Evolutionary conservation across 2,113 vertebrate genomes (phyloP), one percentile per base, ranked within the genome.

Genomic region (Pristiophorus japonicus): DNA sequence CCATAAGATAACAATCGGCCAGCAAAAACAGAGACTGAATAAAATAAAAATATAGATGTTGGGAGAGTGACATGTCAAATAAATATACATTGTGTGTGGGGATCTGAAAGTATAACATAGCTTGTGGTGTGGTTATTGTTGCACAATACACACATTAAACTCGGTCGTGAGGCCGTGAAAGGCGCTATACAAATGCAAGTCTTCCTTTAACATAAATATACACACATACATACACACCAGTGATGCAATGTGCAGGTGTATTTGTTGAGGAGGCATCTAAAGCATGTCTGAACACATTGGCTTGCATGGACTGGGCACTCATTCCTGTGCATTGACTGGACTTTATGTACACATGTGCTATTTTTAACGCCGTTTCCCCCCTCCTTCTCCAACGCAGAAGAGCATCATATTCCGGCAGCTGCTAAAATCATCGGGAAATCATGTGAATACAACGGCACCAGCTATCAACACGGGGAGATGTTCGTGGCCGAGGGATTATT

Each of bases 401-500:
- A 97, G 51, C 97, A 98, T 7, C 97, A 97, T 70, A 96, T 97
- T 91, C 96, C 97, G 38, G 92, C 95, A 34, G 97, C 96, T 96
- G 97, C 96, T 96, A 97, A 97, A 95, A 96, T 97, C 95, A 97
- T 96, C 0, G 97, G 98, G 96, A 98, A 98, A 96, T 97, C 98
- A 0, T 98, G 98, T 67, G 97, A 98, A 93, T 98, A 98, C 96
- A 98, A 97, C 0, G 97, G 98, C 87, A 97, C 97, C 55, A 98
- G 97, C 95, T 98, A 98, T 96, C 97, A 98, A 67, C 98, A 98
- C 0, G 98, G 97, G 0, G 98, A 98, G 96, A 97, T 98, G 96
- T 98, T 98, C 95, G 96, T 97, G 96, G 97, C 97, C 55, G 98
- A 98, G 95, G 98, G 98, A 8, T 97, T 98, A 62, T 98, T 98